phyloP scores from a whole-genome alignment of 2,797 vertebrate species.

The Anguilla anguilla region DNA sequence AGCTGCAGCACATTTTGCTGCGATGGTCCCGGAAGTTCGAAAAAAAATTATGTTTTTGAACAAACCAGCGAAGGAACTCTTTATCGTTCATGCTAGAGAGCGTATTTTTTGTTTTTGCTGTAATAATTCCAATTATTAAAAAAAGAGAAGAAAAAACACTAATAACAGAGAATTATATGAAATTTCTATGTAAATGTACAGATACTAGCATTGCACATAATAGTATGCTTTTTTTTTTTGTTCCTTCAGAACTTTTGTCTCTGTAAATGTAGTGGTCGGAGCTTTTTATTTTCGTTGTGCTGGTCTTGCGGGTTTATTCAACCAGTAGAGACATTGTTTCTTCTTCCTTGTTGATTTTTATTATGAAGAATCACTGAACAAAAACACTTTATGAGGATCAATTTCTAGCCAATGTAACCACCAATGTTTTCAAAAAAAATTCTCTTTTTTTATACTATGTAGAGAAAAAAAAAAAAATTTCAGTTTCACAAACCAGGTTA shows the following conservation, averaged over 20 bases:
- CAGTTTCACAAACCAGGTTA: constrained; percentile 60
- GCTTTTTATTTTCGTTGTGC: constrained; percentile 85
- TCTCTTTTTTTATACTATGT: constrained; percentile 65
- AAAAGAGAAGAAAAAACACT: constrained; percentile 79
- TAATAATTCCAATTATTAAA: constrained; percentile 87
- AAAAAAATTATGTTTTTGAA: constrained; percentile 66
- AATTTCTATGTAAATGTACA: constrained; percentile 99
- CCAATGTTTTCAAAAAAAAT: constrained; percentile 71
- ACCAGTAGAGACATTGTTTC: constrained; percentile 75
- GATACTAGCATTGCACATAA: constrained; percentile 97
- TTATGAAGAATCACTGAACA: constrained; percentile 59
- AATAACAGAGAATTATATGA: constrained; percentile 89
- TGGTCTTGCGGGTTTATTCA: constrained; percentile 87
- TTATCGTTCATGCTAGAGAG: constrained; percentile 83
- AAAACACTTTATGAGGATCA: constrained; percentile 65
- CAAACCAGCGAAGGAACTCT: constrained; percentile 78
- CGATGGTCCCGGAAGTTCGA: constrained; percentile 66
- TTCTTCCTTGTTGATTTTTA: constrained; percentile 62
- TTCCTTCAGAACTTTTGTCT: constrained; percentile 88
- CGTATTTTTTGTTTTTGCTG: constrained; percentile 86
- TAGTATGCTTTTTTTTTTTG: constrained; percentile 85
- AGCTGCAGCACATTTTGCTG: constrained; percentile 77
- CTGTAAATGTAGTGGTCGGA: constrained; percentile 92
- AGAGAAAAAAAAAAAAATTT: constrained; percentile 58
- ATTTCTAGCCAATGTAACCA: constrained; percentile 72